Conservation (phyloP, 2,113 vertebrate genomes). For the Pollachius pollachius region DNA sequence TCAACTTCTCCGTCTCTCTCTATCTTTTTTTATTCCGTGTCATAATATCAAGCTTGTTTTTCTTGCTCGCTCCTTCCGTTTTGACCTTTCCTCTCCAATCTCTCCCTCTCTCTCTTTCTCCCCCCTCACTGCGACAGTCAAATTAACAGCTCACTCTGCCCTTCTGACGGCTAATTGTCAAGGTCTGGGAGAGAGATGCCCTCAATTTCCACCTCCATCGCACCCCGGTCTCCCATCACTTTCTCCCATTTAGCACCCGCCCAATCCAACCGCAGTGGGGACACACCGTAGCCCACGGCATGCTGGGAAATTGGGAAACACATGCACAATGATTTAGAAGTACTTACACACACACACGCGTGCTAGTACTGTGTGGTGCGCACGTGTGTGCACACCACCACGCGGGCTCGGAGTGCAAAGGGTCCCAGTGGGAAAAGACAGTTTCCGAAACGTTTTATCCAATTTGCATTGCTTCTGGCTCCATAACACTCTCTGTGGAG, state of each 20-base stretch:
- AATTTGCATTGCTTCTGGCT: conserved; percentile 73
- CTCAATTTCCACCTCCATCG: background rate
- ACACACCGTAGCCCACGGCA: conserved; percentile 16
- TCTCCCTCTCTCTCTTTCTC: background rate
- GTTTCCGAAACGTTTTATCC: conserved; percentile 72
- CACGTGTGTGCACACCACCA: background rate
- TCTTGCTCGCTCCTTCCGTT: background rate
- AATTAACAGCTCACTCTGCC: background rate
- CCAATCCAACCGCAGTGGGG: conserved; percentile 16
- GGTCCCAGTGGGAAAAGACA: conserved; percentile 63
- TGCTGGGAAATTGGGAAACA: conserved; percentile 2
- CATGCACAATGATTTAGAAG: conserved; percentile 5
- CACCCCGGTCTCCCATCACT: conserved; percentile 3
- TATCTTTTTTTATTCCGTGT: background rate
- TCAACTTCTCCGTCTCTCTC: background rate
- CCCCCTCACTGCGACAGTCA: too few relatives aligned
- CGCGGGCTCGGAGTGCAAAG: conserved; percentile 46
- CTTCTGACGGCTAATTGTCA: background rate
- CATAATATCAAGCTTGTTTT: background rate
- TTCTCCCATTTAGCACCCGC: background rate
- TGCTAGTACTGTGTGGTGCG: background rate
- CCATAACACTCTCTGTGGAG: conserved; percentile 45
- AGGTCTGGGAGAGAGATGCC: too few relatives aligned
- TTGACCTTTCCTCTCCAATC: background rate
- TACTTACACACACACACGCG: conserved; percentile 13